phyloP scores from a whole-genome alignment of 1,140 invertebrate genomes.

The Saccostrea echinata region DNA sequence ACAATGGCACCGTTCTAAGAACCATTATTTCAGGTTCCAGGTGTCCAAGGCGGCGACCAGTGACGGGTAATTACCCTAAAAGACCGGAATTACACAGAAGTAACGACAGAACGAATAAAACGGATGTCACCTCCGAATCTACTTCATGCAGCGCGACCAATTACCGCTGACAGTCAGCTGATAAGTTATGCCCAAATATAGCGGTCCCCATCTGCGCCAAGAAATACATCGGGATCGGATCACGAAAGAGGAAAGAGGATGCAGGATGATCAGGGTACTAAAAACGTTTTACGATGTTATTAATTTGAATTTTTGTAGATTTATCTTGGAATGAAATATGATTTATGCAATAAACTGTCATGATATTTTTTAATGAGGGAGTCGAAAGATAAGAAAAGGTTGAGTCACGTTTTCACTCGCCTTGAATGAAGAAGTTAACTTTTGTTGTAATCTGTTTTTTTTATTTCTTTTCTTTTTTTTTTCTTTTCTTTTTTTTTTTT shows the following conservation, averaged over 20 bases:
- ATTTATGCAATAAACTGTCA: neutral
- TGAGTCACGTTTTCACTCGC: too few species aligned
- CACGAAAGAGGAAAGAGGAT: slow-evolving; percentile 36
- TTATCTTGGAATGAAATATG: neutral
- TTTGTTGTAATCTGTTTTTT: too few species aligned
- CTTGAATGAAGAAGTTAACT: too few species aligned
- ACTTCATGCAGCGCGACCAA: slow-evolving; percentile 50
- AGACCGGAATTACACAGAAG: slow-evolving; percentile 39
- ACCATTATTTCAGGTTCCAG: slow-evolving; percentile 35
- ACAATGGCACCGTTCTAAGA: neutral
- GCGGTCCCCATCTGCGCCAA: slow-evolving; percentile 45
- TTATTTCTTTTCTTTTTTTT: too few species aligned
- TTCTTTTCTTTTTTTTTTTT: too few species aligned
- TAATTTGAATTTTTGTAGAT: slow-evolving; percentile 29
- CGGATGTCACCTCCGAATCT: slow-evolving; percentile 41
- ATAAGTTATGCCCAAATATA: slow-evolving; percentile 47
- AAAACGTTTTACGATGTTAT: slow-evolving; percentile 33
- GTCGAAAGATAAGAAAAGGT: too few species aligned
- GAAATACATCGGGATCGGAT: slow-evolving; percentile 14
- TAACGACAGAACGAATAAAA: slow-evolving; percentile 38
- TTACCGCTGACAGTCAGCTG: slow-evolving; percentile 47
- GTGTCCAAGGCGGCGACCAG: slow-evolving; percentile 32
- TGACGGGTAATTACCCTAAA: slow-evolving; percentile 44
- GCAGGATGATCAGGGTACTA: slow-evolving; percentile 32
- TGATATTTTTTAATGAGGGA: neutral